Evolutionary conservation across 2,888 invertebrate genomes (phyloP), one percentile per base, ranked within the genome.

Genomic region (Tetragnatha montana): DNA sequence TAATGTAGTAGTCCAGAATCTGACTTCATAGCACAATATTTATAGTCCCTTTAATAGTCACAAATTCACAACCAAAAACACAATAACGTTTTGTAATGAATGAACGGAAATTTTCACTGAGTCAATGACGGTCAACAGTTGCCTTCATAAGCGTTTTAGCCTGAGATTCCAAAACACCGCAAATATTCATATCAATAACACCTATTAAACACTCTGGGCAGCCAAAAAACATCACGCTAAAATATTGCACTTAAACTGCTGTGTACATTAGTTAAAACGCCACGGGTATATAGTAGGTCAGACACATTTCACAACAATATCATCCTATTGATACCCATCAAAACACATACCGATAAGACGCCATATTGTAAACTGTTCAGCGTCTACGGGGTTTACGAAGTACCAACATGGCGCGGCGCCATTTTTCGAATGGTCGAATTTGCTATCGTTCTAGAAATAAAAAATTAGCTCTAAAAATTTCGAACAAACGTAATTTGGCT

Each of bases 301-400:
- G 14, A 12, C 51, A 35, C 35, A 74, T 82, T 82, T 74, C 74
- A 78, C 76, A 81, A 71, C 68, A n/a, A 70, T 76, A 75, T 49
- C 60, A 51, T 76, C 35, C 50, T 35, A 74, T 82, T 60, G 68
- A 79, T 81, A 76, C 85, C 79, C 74, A 87, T 51, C 86, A 71
- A 82, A 78, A 74, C 79, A 81, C 78, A 81, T 78, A 81, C 35
- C 81, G 89, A 90, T 82, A 82, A 90, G 89, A 86, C 89, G 89
- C 89, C 89, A 90, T 90, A 82, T 90, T 90, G 89, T 69, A 90
- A 90, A 82, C 81, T 69, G 79, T 78, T 88, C 50, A 69, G 35
- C 86, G 68, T 90, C 89, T 90, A 90, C 89, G 89, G 89, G 89
- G 89, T 82, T 87, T 79, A 86, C 89, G 35, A 80, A 90, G 89